Evolutionary conservation across 2,888 invertebrate species (phyloP), one percentile per base, ranked within the genome.

Genomic region (Cheiracanthium punctorium): DNA sequence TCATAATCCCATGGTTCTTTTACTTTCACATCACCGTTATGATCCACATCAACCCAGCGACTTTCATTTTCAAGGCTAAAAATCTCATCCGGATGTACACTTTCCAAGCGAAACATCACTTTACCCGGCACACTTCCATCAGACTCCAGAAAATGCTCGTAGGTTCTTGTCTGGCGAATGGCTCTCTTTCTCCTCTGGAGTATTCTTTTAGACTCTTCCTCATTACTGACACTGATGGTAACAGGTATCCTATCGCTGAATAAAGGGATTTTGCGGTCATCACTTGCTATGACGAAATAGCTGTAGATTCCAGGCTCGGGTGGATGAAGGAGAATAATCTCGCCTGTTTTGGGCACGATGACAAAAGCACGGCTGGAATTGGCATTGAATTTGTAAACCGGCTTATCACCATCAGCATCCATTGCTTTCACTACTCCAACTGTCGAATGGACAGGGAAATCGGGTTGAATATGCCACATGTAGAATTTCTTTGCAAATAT

Each of bases 1-100:
- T 97, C 97, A 92, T 96, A 97, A 94, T 97, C 97, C 97, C 97
- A 97, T 94, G 96, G 96, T 94, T 96, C 96, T 93, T 96, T 96
- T 89, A 97, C 97, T 91, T 95, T 94, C 91, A 97, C 97, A 85
- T 96, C 95, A 90, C 97, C 97, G 93, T 96, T 96, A 71, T 95
- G 94, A 92, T 96, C 96, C 75, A 97, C 97, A 71, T 95, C 96
- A 85, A 97, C 97, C 97, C 97, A 97, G 89, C 96, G 95, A 93
- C 97, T 97, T 92, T 96, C 96, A 91, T 97, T 82, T 75, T 86
- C 86, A 24, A 88, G 96, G 93, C 97, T 97, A 92, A 97, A 97
- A 14, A 96, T 96, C 92, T 97, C 97, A 90, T 96, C 94, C 90
- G 97, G 96, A 75, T 96, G 96, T 92, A 97, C 96, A 92, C 97